Percentiles rank a stretch among this genome's conserved stretches.
Conservation (phyloP, 2,113 vertebrate genomes). For the Rhinolophus ferrumequinum region DNA sequence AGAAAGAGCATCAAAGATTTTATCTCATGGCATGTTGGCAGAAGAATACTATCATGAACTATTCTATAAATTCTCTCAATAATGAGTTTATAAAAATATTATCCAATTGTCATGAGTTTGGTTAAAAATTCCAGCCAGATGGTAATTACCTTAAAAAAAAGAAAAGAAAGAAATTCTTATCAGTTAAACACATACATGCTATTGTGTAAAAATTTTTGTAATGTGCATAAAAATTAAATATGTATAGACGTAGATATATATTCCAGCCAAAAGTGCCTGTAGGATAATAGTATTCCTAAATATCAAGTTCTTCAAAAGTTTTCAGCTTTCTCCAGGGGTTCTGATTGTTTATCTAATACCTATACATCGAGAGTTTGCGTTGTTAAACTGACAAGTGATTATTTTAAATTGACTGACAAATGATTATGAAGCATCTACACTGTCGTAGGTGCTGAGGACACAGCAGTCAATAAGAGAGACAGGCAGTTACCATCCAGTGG, state of each 20-base stretch:
- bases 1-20: background rate
- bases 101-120: background rate
- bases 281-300: background rate
- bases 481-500: no score
- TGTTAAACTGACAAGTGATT: no score
- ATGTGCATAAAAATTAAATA: background rate
- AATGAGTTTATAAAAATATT: background rate
- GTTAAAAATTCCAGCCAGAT: constrained; percentile 13
- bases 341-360: background rate
- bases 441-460: background rate
- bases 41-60: background rate
- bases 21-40: background rate
- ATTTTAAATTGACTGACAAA: background rate
- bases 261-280: background rate
- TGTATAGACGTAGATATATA: background rate
- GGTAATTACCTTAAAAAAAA: background rate
- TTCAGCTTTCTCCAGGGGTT: background rate
- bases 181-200: background rate
- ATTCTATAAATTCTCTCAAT: background rate
- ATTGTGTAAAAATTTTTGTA: background rate
- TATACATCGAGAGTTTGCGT: background rate
- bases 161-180: background rate
- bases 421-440: background rate
- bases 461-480: background rate
- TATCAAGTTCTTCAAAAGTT: background rate